Base-by-base conservation (phyloP, 2,888 invertebrate species). In the Campoplex capitator region DNA sequence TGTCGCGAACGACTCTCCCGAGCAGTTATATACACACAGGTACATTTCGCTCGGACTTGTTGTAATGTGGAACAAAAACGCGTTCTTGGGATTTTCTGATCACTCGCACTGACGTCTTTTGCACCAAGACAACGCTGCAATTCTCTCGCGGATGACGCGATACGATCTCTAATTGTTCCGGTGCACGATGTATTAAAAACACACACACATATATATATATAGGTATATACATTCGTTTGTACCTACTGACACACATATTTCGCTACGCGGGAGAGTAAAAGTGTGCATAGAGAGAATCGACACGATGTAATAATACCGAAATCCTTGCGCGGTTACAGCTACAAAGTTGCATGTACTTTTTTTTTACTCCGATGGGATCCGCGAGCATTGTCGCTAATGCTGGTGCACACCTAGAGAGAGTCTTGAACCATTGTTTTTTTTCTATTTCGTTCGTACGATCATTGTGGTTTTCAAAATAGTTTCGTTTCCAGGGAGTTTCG, bases 111-210 rank as follows among this genome's bases (percentile, higher is more conserved):
- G 51, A 54, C 81, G 77, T 75, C 42, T 82, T 54, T 42, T 71
- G 68, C 80, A 77, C 58, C 48, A 79, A 73, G 38, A 80, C 68
- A 32, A 75, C 82, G 42, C 54, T 56, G 84, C 87, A 75, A 87
- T 84, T 84, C 87, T 87, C 84, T 79, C 83, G 87, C 79, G 84
- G 86, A 84, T 87, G 84, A 65, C 83, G 85, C 87, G 92, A 92
- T 92, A 92, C 88, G 82, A 92, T 92, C 92, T 91, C 84, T 91
- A 91, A 92, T 92, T 92, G 92, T 92, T 92, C 88, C 87, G 78
- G 82, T 65, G 78, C 45, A 32, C 51, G 32, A 42, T 65, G 35
- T 68, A 74, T 35, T 74, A 42, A 32, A 32, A 76, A n/a, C 4
- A 38, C 38, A 38, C 38, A 38, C 38, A 38, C 38, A 38, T 6